Base-by-base conservation (phyloP, 2,888 invertebrate genomes). In the Ophion ellenae region DNA sequence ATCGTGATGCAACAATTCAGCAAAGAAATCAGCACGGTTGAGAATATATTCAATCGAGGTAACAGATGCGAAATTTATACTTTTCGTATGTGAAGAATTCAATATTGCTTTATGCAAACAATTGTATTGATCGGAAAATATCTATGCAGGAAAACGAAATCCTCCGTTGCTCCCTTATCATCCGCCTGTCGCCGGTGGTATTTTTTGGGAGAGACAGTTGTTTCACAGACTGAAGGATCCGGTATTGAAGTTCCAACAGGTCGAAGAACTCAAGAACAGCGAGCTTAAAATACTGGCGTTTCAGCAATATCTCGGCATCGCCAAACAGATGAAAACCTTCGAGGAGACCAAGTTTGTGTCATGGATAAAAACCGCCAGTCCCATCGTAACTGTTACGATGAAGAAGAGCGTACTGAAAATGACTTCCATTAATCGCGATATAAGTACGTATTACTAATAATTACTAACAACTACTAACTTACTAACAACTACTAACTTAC, bases 1-100 rank as follows among this genome's bases (percentile, higher is more conserved):
- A 96, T 97, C 47, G 96, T 98, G 71, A 95, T 98, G 94, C 95
- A 97, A 71, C 98, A 98, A 92, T 98, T 98, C 91, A 96, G 96
- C 77, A 97, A 97, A 88, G 98, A 99, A 95, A 96, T 98, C 73
- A 95, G 96, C 20, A 94, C 94, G 3, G 95, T 97, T 66, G 97
- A 97, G 91, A 96, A 95, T 88, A 96, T 96, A 82, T 98, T 97
- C 91, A 95, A 96, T 28, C 88, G 88, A 84, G 93, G 97, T 97
- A 92, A 40, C 17, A 67, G 53, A 63, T 28, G 17, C 69, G 1
- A 59, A 45, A 61, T 40, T 61, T 24, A 20, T 28, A 28, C 20
- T 79, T 77, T 24, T 81, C 0, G 45, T 71, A 32, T 32, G 78
- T 57, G 63, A 36, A 64, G n/a, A 53, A 40, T 59, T n/a, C 20